phyloP scores from a whole-genome alignment of 2,797 vertebrate species.

The Pempheris klunzingeri region DNA sequence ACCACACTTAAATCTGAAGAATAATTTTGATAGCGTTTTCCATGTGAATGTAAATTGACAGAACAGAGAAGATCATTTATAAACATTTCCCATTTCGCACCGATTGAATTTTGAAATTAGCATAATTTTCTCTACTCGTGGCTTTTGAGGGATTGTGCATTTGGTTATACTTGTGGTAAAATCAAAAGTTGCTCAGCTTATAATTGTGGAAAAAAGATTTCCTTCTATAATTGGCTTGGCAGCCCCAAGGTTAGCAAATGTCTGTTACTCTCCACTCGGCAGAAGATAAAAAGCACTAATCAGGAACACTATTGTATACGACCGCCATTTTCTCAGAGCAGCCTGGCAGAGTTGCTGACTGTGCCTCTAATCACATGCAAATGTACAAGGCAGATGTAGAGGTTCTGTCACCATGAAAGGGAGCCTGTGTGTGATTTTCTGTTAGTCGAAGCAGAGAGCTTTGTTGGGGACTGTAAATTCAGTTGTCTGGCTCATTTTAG shows the following conservation, averaged over 20 bases:
- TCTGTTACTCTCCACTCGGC: constrained; percentile 50
- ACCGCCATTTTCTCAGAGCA: constrained; percentile 60
- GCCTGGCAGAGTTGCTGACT: constrained; percentile 69
- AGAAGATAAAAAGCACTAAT: constrained; percentile 72
- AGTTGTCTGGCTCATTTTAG: constrained; percentile 39
- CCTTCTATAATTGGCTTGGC: constrained; percentile 54
- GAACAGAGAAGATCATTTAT: constrained; percentile 6
- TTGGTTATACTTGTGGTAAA: constrained; percentile 26
- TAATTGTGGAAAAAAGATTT: constrained; percentile 41
- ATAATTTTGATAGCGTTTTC: background rate
- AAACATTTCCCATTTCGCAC: background rate
- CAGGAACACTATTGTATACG: constrained; percentile 64
- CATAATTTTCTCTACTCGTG: background rate
- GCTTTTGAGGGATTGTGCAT: constrained; percentile 16
- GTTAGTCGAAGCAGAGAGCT: constrained; percentile 27
- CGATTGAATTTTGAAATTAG: constrained; percentile 19
- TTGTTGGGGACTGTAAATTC: constrained; percentile 33
- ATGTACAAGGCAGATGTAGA: constrained; percentile 64
- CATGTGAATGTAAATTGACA: constrained; percentile 3
- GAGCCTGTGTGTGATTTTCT: constrained; percentile 38
- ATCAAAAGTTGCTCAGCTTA: constrained; percentile 34
- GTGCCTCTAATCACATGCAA: constrained; percentile 77
- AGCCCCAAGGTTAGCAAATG: constrained; percentile 58
- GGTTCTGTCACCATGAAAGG: constrained; percentile 56
- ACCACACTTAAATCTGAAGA: background rate